Evolutionary conservation across 1,140 invertebrate genomes (phyloP).

Genomic region (Sarcophaga peregrina): DNA sequence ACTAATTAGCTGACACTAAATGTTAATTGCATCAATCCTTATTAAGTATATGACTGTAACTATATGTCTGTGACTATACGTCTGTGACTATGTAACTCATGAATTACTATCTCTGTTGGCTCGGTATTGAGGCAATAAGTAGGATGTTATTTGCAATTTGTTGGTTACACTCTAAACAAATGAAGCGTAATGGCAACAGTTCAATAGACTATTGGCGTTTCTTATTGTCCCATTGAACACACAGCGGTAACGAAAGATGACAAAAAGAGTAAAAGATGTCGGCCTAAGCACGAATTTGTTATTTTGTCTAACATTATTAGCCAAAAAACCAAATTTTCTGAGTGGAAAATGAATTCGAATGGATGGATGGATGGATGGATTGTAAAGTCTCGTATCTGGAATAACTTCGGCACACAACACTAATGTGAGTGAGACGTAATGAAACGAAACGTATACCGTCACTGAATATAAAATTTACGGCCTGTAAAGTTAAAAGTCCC

Average conservation of each 20-base stretch:
- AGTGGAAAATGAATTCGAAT: constrained; percentile 3
- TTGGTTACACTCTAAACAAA: constrained; percentile 36
- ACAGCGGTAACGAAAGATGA: not conserved
- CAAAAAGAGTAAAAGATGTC: too few relatives aligned
- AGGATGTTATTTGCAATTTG: constrained; percentile 38
- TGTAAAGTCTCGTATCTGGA: not conserved
- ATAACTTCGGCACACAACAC: not conserved
- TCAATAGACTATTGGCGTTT: constrained; percentile 38
- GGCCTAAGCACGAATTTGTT: not conserved
- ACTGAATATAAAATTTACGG: constrained; percentile 25
- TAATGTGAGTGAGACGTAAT: not conserved
- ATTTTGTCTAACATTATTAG: constrained; percentile 5
- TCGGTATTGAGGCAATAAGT: constrained; percentile 16
- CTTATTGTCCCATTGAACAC: not conserved
- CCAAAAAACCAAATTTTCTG: not conserved
- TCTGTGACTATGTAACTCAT: not conserved
- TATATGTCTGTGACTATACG: too few relatives aligned
- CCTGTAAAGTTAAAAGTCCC: constrained; percentile 36
- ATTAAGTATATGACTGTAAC: too few relatives aligned
- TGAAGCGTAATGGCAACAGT: constrained; percentile 38
- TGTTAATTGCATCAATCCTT: too few relatives aligned
- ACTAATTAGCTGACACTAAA: too few relatives aligned
- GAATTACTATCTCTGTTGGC: constrained; percentile 26
- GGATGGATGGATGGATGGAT: not conserved
- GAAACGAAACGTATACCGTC: not conserved